phyloP scores from a whole-genome alignment of 2,113 vertebrate genomes.

The Triplophysa tibetana region DNA sequence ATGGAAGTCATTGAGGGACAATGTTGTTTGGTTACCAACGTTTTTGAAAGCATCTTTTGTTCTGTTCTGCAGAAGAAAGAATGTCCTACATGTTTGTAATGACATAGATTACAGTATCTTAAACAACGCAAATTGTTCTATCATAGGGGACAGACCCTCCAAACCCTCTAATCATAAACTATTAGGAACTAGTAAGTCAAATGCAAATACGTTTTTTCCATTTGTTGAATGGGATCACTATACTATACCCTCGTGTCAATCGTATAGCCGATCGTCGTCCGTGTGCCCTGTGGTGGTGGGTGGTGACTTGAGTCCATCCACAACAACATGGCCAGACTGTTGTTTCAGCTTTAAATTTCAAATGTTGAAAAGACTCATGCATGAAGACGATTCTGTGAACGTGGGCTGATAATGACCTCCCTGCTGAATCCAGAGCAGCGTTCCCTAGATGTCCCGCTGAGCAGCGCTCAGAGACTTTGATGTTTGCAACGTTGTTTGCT shows the following conservation, averaged over 20 bases:
- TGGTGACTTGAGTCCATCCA: slow-evolving; percentile 38
- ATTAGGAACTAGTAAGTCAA: background rate
- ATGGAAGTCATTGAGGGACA: too few relatives aligned
- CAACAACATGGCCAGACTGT: slow-evolving; percentile 56
- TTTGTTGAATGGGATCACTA: background rate
- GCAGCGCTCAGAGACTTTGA: slow-evolving; percentile 64
- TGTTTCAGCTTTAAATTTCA: slow-evolving; percentile 61
- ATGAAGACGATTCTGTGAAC: slow-evolving; percentile 59
- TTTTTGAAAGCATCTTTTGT: too few relatives aligned
- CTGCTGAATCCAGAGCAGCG: slow-evolving; percentile 66
- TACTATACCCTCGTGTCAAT: background rate
- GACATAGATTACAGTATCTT: too few relatives aligned
- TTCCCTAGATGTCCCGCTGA: slow-evolving; percentile 45
- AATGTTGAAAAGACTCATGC: slow-evolving; percentile 60
- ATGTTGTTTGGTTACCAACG: too few relatives aligned
- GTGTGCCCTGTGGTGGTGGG: background rate
- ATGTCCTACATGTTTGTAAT: too few relatives aligned
- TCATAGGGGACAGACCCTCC: too few relatives aligned
- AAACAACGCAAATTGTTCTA: too few relatives aligned
- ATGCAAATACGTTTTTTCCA: slow-evolving; percentile 6
- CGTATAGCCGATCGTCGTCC: background rate
- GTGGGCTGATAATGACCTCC: slow-evolving; percentile 75
- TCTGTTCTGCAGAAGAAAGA: too few relatives aligned
- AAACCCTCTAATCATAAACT: background rate
- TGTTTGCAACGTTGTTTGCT: slow-evolving; percentile 65